Conservation (phyloP, 2,888 invertebrate genomes). For the Parochlus steinenii region DNA sequence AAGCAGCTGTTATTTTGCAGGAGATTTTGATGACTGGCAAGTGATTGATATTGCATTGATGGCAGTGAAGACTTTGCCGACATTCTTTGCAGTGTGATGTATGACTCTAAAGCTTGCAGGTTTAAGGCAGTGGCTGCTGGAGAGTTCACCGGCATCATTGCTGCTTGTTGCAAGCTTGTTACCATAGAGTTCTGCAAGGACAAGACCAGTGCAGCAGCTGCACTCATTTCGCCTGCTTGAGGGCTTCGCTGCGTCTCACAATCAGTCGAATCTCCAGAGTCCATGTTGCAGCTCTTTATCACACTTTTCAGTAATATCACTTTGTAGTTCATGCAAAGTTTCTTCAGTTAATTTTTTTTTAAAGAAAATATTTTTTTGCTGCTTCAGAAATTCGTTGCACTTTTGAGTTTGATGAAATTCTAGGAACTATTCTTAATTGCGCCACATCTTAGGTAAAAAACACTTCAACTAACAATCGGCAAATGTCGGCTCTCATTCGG, state of each 20-base stretch:
- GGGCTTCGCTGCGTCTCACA: slow-evolving; percentile 6
- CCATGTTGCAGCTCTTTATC: slow-evolving; percentile 30
- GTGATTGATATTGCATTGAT: slow-evolving; percentile 26
- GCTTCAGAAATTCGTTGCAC: too few relatives aligned
- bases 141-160: slow-evolving; percentile 62
- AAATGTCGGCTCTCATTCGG: too few relatives aligned
- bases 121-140: slow-evolving; percentile 73
- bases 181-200: slow-evolving; percentile 73
- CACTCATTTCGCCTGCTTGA: slow-evolving; percentile 37
- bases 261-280: slow-evolving; percentile 18
- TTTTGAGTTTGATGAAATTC: too few relatives aligned
- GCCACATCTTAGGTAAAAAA: too few relatives aligned
- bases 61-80: slow-evolving; percentile 31
- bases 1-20: slow-evolving; percentile 24
- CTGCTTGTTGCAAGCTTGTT: slow-evolving; percentile 69
- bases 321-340: too few relatives aligned
- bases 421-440: too few relatives aligned
- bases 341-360: too few relatives aligned
- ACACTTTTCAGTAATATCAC: too few relatives aligned
- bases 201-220: slow-evolving; percentile 51
- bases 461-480: too few relatives aligned
- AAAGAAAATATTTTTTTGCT: too few relatives aligned
- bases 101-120: slow-evolving; percentile 72
- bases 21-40: slow-evolving; percentile 14
- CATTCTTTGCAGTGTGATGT: slow-evolving; percentile 61